These are phyloP conservation scores for Etheostoma spectabile DNA, from an alignment of 2,113 vertebrate species.

Conservation along the genomic window DNA sequence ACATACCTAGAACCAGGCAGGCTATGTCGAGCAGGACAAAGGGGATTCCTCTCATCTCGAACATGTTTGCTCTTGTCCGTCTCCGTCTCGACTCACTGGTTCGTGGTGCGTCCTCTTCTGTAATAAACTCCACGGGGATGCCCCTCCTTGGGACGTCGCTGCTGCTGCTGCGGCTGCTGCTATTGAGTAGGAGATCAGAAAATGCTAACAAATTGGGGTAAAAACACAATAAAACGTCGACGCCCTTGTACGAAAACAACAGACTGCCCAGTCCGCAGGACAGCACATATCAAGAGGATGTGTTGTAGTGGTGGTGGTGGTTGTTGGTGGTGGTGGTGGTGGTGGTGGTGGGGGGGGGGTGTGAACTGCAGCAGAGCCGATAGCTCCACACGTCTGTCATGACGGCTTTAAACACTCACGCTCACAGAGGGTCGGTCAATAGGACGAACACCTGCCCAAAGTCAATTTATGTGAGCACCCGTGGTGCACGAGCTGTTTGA, in stretches of 20 bases:
- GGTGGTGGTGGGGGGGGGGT: not conserved
- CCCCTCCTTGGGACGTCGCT: constrained; percentile 59
- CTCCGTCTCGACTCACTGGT: constrained; percentile 15
- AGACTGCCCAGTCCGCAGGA: not conserved
- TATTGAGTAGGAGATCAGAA: not conserved
- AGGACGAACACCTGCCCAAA: constrained; percentile 14
- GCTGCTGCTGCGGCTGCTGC: not conserved
- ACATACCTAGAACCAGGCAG: constrained; percentile 93
- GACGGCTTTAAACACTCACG: not conserved
- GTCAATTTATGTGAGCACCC: not conserved
- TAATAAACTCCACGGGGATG: constrained; percentile 58
- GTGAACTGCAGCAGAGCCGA: not conserved
- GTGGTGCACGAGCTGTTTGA: not conserved
- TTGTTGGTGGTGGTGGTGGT: not conserved
- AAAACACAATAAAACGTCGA: not conserved
- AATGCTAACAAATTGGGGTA: not conserved
- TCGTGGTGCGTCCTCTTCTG: constrained; percentile 20
- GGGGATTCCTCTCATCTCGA: constrained; percentile 90
- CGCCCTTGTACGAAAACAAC: not conserved
- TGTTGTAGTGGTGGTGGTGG: not conserved
- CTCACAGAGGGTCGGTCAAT: not conserved
- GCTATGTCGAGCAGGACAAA: constrained; percentile 90
- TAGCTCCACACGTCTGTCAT: constrained; percentile 3
- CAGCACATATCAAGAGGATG: not conserved
- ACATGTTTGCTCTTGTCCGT: constrained; percentile 85